Evolutionary conservation across 2,888 invertebrate species (phyloP).

Genomic region (Orthosia gothica): DNA sequence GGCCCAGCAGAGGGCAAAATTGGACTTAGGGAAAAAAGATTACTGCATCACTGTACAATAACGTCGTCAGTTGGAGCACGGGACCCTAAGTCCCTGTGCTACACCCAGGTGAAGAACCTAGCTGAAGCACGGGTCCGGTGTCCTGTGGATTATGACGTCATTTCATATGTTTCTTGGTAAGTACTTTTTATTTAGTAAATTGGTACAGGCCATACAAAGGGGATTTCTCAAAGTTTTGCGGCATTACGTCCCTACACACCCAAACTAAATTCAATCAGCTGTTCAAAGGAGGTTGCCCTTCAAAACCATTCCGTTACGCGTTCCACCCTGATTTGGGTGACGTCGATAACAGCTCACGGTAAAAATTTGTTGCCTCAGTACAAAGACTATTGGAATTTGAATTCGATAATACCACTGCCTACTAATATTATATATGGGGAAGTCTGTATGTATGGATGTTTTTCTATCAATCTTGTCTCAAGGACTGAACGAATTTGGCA

Average conservation of each 20-base stretch:
- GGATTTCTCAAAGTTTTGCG: conserved; percentile 20
- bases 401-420: not conserved
- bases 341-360: not conserved
- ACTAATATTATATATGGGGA: not conserved
- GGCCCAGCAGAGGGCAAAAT: too few relatives aligned
- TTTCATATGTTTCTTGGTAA: not conserved
- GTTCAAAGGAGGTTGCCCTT: conserved; percentile 38
- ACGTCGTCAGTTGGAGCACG: too few relatives aligned
- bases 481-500: too few relatives aligned
- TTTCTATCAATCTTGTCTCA: too few relatives aligned
- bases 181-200: not conserved
- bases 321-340: conserved; percentile 34
- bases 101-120: too few relatives aligned
- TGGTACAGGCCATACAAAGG: not conserved
- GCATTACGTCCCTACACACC: conserved; percentile 1
- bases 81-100: too few relatives aligned
- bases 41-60: too few relatives aligned
- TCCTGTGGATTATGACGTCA: too few relatives aligned
- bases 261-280: conserved; percentile 41
- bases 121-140: too few relatives aligned
- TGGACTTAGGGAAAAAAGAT: too few relatives aligned
- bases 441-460: not conserved
- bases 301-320: conserved; percentile 19
- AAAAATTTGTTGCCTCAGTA: not conserved
- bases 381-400: not conserved